Evolutionary conservation across 2,888 invertebrate species (phyloP), one percentile per base, ranked within the genome.

Genomic region (Drosophila percnosoma): DNA sequence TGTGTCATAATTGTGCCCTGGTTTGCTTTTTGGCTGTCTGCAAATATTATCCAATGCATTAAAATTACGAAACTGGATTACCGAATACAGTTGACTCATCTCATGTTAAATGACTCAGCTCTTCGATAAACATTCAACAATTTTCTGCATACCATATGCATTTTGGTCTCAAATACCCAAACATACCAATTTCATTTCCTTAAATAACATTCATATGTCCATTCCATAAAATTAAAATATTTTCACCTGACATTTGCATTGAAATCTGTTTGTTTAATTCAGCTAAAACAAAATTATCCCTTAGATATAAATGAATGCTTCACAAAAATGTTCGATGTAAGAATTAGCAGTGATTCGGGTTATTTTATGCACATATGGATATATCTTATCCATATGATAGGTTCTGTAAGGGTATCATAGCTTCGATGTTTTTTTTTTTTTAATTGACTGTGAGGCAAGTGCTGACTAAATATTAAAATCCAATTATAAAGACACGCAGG

Each of bases 61-160:
- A n/a, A 33, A 38, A 55, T 55, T 68, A 51, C 24, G 60, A 21
- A 68, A 75, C 31, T 21, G 31, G 15, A 68, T 75, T 68, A 57
- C 57, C 13, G 24, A 48, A 40, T 33, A 4, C 5, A 65, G 65
- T 64, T 27, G 64, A 49, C 65, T 65, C 49, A 38, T 40, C 40
- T 21, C 38, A 21, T 65, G 15, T 33, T 21, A 8, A 27, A 48
- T 24, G 48, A 48, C 10, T 4, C 18, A 49, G 10, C 18, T 27
- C 15, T 27, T 27, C 27, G 7, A 21, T 21, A 45, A 21, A 13
- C 7, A 13, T 45, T 21, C 7, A 1, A 15, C 45, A 45, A 45
- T 45, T 45, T 24, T 24, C 15, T 24, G 45, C 2, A 45, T 7
- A 13, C 13, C 3, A 4, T 42, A 7, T 42, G 42, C 21, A 42